A percentile compares a stretch with the other conserved stretches of the same genome.
phyloP scores from a whole-genome alignment of 2,797 vertebrate species.

The Huso huso region DNA sequence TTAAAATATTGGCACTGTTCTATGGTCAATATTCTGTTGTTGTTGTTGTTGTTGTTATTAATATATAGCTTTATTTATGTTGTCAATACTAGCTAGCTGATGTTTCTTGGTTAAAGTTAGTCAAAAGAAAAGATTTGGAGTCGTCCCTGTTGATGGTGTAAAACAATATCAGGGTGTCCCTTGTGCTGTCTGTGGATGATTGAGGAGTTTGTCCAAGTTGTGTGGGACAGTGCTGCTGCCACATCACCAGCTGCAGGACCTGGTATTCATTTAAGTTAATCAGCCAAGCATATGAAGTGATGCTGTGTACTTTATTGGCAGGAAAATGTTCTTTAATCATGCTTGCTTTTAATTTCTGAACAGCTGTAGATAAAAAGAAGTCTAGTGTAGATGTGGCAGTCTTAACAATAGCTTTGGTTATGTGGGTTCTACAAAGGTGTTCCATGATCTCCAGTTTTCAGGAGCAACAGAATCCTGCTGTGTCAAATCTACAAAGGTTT shows the following conservation, averaged over 20 bases:
- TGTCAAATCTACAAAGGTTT: neutral
- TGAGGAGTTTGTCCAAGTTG: neutral
- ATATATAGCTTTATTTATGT: too few species aligned
- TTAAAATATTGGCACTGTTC: too few species aligned
- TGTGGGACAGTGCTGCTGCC: neutral
- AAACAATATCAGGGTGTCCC: neutral
- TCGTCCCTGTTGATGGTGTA: neutral
- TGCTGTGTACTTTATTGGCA: constrained; percentile 6
- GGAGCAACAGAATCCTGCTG: neutral
- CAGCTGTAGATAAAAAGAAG: neutral
- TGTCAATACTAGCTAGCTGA: too few species aligned
- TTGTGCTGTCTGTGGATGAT: neutral
- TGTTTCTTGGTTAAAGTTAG: too few species aligned
- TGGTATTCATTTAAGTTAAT: constrained; percentile 1
- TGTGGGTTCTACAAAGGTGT: neutral
- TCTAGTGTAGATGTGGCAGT: too few species aligned
- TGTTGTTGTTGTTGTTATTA: too few species aligned
- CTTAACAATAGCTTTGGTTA: neutral
- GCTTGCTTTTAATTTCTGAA: neutral
- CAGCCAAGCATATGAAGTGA: neutral
- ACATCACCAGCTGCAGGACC: constrained; percentile 2
- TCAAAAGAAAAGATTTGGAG: neutral
- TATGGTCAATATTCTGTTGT: too few species aligned
- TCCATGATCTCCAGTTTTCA: neutral
- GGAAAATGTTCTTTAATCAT: constrained; percentile 4